Evolutionary conservation across 2,888 invertebrate genomes (phyloP), one percentile per base, ranked within the genome.

Genomic region (Beris morrisii): DNA sequence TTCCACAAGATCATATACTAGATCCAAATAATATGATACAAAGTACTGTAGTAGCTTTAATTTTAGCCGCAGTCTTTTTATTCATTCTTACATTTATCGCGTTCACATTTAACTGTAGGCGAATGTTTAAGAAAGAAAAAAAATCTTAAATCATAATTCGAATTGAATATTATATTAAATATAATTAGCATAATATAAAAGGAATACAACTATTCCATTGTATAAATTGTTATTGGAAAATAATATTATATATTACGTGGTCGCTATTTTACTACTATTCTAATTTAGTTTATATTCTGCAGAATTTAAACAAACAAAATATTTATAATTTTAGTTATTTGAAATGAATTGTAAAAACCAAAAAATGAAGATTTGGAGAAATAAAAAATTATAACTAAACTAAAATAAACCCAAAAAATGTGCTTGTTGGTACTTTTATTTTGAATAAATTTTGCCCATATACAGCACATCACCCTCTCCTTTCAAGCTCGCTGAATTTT

Each of bases 1-100:
- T 83, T 61, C 77, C 84, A 13, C 81, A 83, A 70, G 81, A 84
- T 72, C 81, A 85, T 69, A 82, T 84, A 65, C 78, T 84, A 46
- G 82, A 84, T 73, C 82, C 84, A 65, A 78, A 81, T 5, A 80
- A 81, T 75, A 83, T 79, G 11, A 82, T 84, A 55, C 82, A 85
- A 65, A 83, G 84, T 64, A 85, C 87, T 68, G 82, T 87, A 3
- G 76, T 88, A 48, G 86, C 87, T 0, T 76, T 88, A 69, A 81
- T 88, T 13, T 76, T 87, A 56, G 87, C 87, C 77, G 88, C 87
- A 73, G 80, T 83, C 4, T 80, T 86, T 5, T 84, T 86, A 72
- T 87, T 88, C 70, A 73, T 87, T 46, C 72, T 87, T 63, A 84
- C 84, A n/a, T 83, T 87, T 69, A 71, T 87, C 11, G 84, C 86